Evolutionary conservation across 2,113 vertebrate species (phyloP), one percentile per base, ranked within the genome.

Genomic region (Psammodynastes pulverulentus): DNA sequence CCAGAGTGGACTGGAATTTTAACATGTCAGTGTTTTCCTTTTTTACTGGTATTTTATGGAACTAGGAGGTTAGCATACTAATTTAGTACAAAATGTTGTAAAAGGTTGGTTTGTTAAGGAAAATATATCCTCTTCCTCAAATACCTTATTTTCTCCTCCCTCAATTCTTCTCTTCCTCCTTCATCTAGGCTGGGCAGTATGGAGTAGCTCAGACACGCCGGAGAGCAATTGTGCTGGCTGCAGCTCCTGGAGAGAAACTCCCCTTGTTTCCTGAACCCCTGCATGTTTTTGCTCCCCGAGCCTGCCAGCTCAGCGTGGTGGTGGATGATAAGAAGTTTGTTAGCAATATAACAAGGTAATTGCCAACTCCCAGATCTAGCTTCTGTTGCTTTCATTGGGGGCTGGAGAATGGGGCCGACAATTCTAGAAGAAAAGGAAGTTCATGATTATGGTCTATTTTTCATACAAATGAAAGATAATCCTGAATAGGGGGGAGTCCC

Each of bases 251-350:
- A 0, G 98, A 99, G 97, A 98, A 98, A 96, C 98, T 99, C 21
- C 99, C 99, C 0, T 96, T 98, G 87, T 99, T 98, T 93, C 99
- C 99, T 0, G 99, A 99, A 95, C 99, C 99, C 0, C 94, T 99
- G 88, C 99, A 99, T 0, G 99, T 99, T 1, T 99, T 99, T 0
- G 98, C 99, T 0, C 99, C 99, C 26, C 97, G 99, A 1, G 99
- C 98, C 29, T 99, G 99, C 89, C 98, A 99, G 93, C 98, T 99
- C 58, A 99, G 96, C 0, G 98, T 99, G 0, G 98, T 98, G 53
- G 99, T 99, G 93, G 99, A 99, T 0, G 99, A 99, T 54, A 99
- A 98, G 98, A 98, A 97, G 95, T 99, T 98, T 0, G 98, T 99
- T 94, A 99, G 98, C 96, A 99, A 99, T 89, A 98, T 99, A 46